A percentile compares a stretch with the other conserved stretches of the same genome.
Evolutionary conservation across 1,140 invertebrate genomes (phyloP).

Genomic region (Pemphigus obesinymphae): DNA sequence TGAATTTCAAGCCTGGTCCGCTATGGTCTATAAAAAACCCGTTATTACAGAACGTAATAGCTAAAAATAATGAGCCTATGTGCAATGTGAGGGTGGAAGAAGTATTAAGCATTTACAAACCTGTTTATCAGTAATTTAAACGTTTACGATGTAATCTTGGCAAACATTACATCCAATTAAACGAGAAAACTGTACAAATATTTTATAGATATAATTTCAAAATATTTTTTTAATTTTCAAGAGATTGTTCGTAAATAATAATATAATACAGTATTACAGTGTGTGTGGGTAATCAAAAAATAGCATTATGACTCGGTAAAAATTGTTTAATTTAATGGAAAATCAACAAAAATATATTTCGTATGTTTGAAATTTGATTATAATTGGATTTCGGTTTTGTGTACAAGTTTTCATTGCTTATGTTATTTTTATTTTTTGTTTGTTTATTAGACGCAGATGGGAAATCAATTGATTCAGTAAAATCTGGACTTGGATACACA

Average conservation of each 20-base stretch:
- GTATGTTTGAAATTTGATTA: not conserved
- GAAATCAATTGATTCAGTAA: conserved; percentile 44
- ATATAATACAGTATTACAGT: no score
- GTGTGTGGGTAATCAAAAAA: not conserved
- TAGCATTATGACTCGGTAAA: not conserved
- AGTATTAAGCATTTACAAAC: not conserved
- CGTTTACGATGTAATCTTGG: conserved; percentile 11
- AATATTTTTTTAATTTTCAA: not conserved
- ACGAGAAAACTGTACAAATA: not conserved
- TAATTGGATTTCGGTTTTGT: not conserved
- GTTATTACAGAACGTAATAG: not conserved
- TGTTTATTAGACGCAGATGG: conserved; percentile 40
- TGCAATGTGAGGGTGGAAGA: no score
- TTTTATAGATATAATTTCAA: not conserved
- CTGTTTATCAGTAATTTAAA: conserved; percentile 3
- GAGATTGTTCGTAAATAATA: no score
- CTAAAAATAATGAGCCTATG: conserved; percentile 11
- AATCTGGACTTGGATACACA: conserved; percentile 47
- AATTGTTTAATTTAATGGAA: not conserved
- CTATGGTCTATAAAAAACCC: not conserved
- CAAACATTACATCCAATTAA: conserved; percentile 15
- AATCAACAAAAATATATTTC: not conserved
- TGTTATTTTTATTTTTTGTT: not conserved
- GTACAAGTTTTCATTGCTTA: no score
- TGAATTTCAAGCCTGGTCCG: not conserved